These are phyloP conservation scores for Anoncus sp. DNA, from an alignment of 2,888 invertebrate genomes.

Conservation along the genomic window DNA sequence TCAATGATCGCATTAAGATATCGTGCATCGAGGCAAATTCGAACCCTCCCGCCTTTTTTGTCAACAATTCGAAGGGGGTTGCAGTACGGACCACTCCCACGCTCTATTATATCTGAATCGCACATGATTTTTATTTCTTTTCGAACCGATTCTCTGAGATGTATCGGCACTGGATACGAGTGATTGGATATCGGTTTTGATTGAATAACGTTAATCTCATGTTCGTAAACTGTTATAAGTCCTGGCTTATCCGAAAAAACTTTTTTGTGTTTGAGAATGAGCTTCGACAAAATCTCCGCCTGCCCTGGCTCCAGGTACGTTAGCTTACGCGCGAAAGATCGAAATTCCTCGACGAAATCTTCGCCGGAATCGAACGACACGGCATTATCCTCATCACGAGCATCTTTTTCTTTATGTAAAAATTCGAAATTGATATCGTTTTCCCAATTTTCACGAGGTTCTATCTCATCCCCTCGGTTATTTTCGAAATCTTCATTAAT, in stretches of 20 bases:
- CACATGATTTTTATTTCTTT: constrained; percentile 70
- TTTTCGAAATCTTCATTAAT: no score
- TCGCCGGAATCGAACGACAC: no score
- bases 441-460: no score
- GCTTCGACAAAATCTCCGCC: background rate
- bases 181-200: constrained; percentile 24
- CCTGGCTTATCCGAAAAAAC: constrained; percentile 68
- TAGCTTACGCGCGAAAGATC: no score
- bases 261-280: constrained; percentile 27
- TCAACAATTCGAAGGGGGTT: constrained; percentile 54
- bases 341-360: no score
- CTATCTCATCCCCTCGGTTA: no score
- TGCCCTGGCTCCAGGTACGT: no score
- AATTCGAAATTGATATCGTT: no score
- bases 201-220: constrained; percentile 65
- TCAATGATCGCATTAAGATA: constrained; percentile 36
- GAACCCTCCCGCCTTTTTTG: constrained; percentile 32
- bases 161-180: constrained; percentile 74
- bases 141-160: constrained; percentile 68
- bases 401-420: no score
- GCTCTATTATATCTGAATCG: constrained; percentile 69
- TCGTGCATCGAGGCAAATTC: constrained; percentile 43
- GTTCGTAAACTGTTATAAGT: constrained; percentile 66
- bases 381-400: no score
- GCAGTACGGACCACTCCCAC: constrained; percentile 68